Evolutionary conservation across 2,797 vertebrate species (phyloP), one percentile per base, ranked within the genome.

Genomic region (Pteronotus mesoamericanus): DNA sequence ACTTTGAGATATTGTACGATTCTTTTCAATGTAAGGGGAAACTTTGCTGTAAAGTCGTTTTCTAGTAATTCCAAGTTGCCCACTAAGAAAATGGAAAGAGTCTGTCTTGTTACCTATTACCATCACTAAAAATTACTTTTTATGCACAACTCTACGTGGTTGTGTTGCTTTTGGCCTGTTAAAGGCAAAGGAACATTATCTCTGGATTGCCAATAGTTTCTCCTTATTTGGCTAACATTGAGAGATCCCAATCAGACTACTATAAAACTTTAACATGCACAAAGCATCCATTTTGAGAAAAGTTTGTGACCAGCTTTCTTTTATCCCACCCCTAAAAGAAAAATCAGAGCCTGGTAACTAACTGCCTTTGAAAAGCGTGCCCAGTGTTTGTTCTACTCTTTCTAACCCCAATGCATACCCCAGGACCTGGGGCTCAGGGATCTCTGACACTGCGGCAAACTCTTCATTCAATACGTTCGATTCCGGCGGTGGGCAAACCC

Each of bases 201-300:
- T 98, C 98, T 64, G 98, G 98, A 98, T 98, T 98, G 98, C 98
- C 98, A 98, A 97, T 98, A 98, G 98, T 98, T 98, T 98, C 98
- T 98, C 99, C 99, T 99, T 99, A 99, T 99, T 99, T 98, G 99
- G 99, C 98, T 98, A 99, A 99, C 98, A 97, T 97, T 97, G 98
- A 97, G 98, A 98, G 98, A 99, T 99, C 98, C 98, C 98, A 98
- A 99, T 98, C 98, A 98, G 98, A 97, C 98, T 97, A 98, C 98
- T 98, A 98, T 98, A 98, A 99, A 98, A 98, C 96, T 98, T 98
- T 98, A 98, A 98, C 98, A 96, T 98, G 98, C 98, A 98, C 98
- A 98, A 98, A 98, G 98, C 98, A 98, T 98, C 98, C 98, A 98
- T 98, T 98, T 98, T 98, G 97, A 98, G 97, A 96, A 98, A 98